Conservation (phyloP, 2,888 invertebrate genomes). For the Heliconius hortense region DNA sequence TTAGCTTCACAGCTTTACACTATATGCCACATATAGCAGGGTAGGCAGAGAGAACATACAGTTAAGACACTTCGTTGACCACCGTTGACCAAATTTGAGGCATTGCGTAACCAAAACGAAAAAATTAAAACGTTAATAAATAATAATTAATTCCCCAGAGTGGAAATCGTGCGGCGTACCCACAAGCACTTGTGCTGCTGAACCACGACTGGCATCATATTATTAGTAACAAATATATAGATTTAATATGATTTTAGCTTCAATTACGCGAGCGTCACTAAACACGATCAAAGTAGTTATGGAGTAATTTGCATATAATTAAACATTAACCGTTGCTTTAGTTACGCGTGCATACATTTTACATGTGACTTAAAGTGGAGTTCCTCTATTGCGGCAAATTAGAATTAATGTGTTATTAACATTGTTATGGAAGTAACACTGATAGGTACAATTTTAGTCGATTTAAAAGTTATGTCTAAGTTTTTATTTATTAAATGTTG, state of each 20-base stretch:
- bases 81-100: too few relatives aligned
- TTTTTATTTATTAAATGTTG: too few relatives aligned
- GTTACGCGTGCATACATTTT: slow-evolving; percentile 38
- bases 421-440: not conserved
- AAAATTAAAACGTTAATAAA: too few relatives aligned
- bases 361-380: slow-evolving; percentile 28
- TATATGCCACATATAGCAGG: too few relatives aligned
- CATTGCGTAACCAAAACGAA: too few relatives aligned
- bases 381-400: slow-evolving; percentile 23
- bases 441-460: not conserved
- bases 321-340: slow-evolving; percentile 53
- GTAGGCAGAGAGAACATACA: too few relatives aligned
- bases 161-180: too few relatives aligned
- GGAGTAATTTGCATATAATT: slow-evolving; percentile 58
- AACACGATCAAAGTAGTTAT: slow-evolving; percentile 59
- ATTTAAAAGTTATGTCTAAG: not conserved
- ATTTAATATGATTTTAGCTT: slow-evolving; percentile 28
- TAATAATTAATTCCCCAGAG: too few relatives aligned
- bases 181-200: too few relatives aligned
- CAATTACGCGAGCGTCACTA: slow-evolving; percentile 39
- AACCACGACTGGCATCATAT: not conserved
- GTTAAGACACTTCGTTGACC: too few relatives aligned
- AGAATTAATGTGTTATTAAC: not conserved
- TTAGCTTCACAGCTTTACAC: too few relatives aligned
- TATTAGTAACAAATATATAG: not conserved